Evolutionary conservation across 2,888 invertebrate genomes (phyloP), one percentile per base, ranked within the genome.

Genomic region (Drosophila eohydei): DNA sequence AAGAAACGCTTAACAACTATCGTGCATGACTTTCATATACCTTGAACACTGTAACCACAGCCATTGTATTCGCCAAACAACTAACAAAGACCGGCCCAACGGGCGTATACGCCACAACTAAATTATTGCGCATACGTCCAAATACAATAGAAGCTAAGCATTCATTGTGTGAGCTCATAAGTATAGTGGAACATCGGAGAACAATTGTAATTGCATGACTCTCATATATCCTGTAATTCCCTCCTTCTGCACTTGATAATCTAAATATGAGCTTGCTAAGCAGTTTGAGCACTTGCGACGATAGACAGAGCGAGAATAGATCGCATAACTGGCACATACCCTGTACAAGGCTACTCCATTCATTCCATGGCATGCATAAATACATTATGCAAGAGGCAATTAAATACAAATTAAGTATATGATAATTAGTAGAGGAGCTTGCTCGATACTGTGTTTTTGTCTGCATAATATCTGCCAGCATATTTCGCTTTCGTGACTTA

Each of bases 41-140:
- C 8, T 16, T 30, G 11, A 32, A 9, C 16, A 16, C 6, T 6
- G 2, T 34, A 12, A 2, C 48, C 8, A 14, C 12, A 9, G 34
- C 51, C 52, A 52, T 52, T 52, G 21, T 52, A 26, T 38, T n/a
- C 28, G 1, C 52, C 12, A 7, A n/a, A 34, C 16, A 34, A 50
- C 16, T 34, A 50, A 34, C 50, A 50, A 32, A 50, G 50, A 4
- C 9, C 50, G 21, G 34, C 16, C 5, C 32, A 50, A 3, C 2
- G 50, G 50, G 50, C 50, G 50, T 50, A 50, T 50, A 34, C 50
- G 50, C 12, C 12, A 50, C 34, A 32, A 50, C 50, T 50, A 34
- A 50, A 50, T 50, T 50, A 50, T 50, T 21, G 50, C 16, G 16
- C 50, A 32, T 16, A 32, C 30, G 16, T n/a, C 32, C 32, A 6